phyloP scores from a whole-genome alignment of 1,140 invertebrate species.

The Magallana angulata region DNA sequence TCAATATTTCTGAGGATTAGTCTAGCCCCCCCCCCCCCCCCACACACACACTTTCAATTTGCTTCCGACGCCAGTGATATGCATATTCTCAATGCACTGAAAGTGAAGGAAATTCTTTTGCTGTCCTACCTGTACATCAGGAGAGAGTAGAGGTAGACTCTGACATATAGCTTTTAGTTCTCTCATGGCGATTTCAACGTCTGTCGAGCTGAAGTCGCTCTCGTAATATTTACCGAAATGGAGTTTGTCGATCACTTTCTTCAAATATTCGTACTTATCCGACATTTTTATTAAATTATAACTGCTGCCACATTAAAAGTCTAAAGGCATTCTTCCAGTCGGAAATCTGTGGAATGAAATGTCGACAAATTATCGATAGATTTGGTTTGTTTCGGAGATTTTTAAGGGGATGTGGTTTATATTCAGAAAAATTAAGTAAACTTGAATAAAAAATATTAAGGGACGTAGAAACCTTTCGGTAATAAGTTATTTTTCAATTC shows the following conservation, averaged over 20 bases:
- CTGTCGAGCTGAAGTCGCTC: conserved; percentile 7
- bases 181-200: neutral
- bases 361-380: no score
- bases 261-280: conserved; percentile 5
- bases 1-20: no score
- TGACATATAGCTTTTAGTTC: conserved; percentile 9
- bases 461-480: neutral
- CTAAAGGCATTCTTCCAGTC: neutral
- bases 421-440: no score
- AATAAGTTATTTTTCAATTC: neutral
- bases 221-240: conserved; percentile 11
- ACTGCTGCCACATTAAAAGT: no score
- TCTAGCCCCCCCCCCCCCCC: no score
- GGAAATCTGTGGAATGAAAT: neutral
- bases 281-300: conserved; percentile 5
- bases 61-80: no score
- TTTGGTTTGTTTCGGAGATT: no score
- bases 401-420: no score
- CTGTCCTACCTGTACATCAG: neutral
- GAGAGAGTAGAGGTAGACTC: neutral
- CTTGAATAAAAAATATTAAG: neutral
- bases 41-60: no score
- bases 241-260: conserved; percentile 15
- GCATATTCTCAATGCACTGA: no score
- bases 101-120: no score